These are phyloP conservation scores for Ooceraea biroi DNA, from an alignment of 1,140 invertebrate species.

Conservation along the genomic window DNA sequence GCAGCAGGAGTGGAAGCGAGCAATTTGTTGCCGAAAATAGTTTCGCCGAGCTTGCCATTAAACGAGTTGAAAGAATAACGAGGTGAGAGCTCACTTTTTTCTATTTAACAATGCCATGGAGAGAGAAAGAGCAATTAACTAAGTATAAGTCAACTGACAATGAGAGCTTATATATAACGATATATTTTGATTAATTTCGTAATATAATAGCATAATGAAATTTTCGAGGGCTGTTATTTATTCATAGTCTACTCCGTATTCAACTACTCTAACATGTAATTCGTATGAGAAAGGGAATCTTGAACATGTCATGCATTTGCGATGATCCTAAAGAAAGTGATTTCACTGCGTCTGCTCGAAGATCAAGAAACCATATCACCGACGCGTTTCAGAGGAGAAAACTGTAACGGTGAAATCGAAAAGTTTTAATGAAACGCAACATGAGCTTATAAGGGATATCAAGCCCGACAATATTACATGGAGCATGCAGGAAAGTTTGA, in stretches of 20 bases:
- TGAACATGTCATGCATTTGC: neutral
- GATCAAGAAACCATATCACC: neutral
- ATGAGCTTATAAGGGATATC: conserved; percentile 54
- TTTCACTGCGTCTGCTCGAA: conserved; percentile 1
- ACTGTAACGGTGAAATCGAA: conserved; percentile 3
- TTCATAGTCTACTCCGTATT: neutral
- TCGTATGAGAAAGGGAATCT: neutral
- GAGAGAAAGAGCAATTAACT: conserved; percentile 20
- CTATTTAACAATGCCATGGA: conserved; percentile 25
- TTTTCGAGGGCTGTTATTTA: neutral
- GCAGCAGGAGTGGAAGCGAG: neutral
- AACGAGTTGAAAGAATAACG: conserved; percentile 37
- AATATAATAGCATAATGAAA: conserved; percentile 23
- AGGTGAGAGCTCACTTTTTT: conserved; percentile 3
- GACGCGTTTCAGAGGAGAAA: conserved; percentile 21
- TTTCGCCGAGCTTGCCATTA: conserved; percentile 25
- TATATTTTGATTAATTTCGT: conserved; percentile 31
- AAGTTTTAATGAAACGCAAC: conserved; percentile 72
- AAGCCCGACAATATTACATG: conserved; percentile 47
- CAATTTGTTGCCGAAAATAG: conserved; percentile 51
- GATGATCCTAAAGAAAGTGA: neutral
- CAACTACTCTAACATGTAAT: neutral
- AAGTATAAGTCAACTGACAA: neutral
- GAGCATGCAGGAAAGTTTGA: conserved; percentile 64
- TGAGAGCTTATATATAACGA: neutral